These are phyloP conservation scores for Choreutis nemorana DNA, from an alignment of 2,888 invertebrate genomes.

Conservation along the genomic window DNA sequence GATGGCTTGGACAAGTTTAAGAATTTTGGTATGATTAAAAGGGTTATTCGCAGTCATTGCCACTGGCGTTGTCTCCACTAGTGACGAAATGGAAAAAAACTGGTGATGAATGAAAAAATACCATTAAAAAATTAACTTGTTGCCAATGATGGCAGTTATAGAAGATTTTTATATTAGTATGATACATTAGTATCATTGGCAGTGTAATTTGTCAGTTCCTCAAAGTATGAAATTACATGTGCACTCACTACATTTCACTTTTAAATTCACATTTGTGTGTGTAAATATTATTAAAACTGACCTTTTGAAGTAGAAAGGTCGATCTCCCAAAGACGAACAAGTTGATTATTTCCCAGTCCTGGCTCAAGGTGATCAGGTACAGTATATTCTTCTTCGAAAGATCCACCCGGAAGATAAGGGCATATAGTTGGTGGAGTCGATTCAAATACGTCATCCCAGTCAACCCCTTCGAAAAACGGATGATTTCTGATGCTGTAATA, in stretches of 20 bases:
- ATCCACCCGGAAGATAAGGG: conserved; percentile 79
- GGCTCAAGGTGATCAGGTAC: conserved; percentile 85
- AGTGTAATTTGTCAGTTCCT: no score
- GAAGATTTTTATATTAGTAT: no score
- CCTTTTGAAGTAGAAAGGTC: conserved; percentile 67
- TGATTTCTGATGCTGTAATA: conserved; percentile 88
- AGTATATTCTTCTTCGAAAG: conserved; percentile 73
- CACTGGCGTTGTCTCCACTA: no score
- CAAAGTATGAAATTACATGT: conserved; percentile 4
- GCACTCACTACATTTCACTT: not conserved
- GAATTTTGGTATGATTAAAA: no score
- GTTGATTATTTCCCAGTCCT: conserved; percentile 84
- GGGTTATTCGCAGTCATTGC: no score
- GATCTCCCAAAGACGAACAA: conserved; percentile 78
- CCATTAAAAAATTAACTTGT: no score
- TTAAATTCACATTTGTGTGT: not conserved
- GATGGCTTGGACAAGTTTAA: no score
- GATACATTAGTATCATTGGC: no score
- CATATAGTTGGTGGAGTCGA: conserved; percentile 84
- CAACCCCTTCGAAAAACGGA: conserved; percentile 83
- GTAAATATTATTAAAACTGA: conserved; percentile 16
- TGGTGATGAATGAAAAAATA: no score
- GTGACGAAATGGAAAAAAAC: no score
- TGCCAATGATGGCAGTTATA: no score
- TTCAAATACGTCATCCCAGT: conserved; percentile 81